A percentile compares a stretch with the other conserved stretches of the same genome.
These are phyloP conservation scores for Nemotelus pantherinus DNA, from an alignment of 2,888 invertebrate species.

Conservation along the genomic window DNA sequence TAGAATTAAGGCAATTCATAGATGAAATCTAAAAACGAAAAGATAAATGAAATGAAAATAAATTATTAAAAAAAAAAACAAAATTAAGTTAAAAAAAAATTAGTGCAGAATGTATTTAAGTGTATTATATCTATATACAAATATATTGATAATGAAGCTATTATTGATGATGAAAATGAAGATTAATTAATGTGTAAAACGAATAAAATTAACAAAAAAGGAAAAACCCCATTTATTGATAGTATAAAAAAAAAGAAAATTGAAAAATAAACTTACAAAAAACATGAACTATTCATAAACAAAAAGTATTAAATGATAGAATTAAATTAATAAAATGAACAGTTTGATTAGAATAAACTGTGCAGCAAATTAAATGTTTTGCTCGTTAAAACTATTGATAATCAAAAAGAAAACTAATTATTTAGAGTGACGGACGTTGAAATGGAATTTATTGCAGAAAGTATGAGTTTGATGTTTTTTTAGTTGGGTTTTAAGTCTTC, in stretches of 20 bases:
- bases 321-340: neutral
- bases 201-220: conserved; percentile 32
- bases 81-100: conserved; percentile 22
- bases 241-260: conserved; percentile 39
- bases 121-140: conserved; percentile 45
- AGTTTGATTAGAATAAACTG: neutral
- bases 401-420: no score
- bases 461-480: no score
- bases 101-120: conserved; percentile 29
- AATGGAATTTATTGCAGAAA: no score
- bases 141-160: neutral
- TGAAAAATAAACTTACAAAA: conserved; percentile 36
- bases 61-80: conserved; percentile 10
- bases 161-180: no score
- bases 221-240: conserved; percentile 43
- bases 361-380: neutral
- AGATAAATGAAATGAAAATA: neutral
- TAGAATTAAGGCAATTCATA: neutral
- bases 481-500: no score
- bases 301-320: conserved; percentile 24
- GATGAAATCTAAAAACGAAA: conserved; percentile 1
- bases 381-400: conserved; percentile 4
- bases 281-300: conserved; percentile 22
- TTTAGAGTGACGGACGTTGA: no score
- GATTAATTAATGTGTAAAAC: neutral